phyloP scores from a whole-genome alignment of 1,140 invertebrate genomes.

The Drosophila triauraria region DNA sequence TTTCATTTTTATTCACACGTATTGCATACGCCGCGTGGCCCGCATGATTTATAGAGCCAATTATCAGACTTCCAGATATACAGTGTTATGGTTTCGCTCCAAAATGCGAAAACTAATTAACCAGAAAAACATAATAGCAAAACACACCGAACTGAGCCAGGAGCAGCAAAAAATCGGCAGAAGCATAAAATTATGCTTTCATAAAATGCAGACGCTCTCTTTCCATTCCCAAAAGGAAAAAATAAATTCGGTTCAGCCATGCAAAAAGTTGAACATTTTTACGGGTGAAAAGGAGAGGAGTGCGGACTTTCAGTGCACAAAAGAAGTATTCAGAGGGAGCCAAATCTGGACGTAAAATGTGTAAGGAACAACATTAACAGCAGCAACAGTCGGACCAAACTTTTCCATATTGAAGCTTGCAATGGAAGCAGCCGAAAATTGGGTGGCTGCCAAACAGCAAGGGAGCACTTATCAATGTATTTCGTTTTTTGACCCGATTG shows the following conservation, averaged over 20 bases:
- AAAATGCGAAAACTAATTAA: constrained; percentile 41
- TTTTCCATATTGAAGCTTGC: constrained; percentile 20
- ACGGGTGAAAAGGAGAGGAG: neutral
- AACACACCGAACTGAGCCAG: neutral
- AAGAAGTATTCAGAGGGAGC: constrained; percentile 10
- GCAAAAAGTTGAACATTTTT: constrained; percentile 33
- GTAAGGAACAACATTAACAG: constrained; percentile 22
- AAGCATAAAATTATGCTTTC: constrained; percentile 18
- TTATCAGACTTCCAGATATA: constrained; percentile 11
- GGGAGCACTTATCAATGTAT: neutral
- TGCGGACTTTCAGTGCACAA: constrained; percentile 18
- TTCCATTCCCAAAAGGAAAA: neutral
- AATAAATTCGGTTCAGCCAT: constrained; percentile 3
- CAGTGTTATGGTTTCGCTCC: constrained; percentile 14
- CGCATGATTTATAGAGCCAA: constrained; percentile 33
- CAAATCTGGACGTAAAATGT: constrained; percentile 32
- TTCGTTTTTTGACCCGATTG: neutral
- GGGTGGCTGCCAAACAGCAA: neutral
- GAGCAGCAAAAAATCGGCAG: constrained; percentile 4
- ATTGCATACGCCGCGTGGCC: constrained; percentile 31
- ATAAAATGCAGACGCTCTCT: constrained; percentile 12
- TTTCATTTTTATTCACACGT: constrained; percentile 29
- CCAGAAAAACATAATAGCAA: constrained; percentile 29
- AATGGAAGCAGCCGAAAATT: neutral
- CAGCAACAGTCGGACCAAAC: constrained; percentile 9